phyloP scores from a whole-genome alignment of 1,140 invertebrate species.

The Leptonema lineaticorne region DNA sequence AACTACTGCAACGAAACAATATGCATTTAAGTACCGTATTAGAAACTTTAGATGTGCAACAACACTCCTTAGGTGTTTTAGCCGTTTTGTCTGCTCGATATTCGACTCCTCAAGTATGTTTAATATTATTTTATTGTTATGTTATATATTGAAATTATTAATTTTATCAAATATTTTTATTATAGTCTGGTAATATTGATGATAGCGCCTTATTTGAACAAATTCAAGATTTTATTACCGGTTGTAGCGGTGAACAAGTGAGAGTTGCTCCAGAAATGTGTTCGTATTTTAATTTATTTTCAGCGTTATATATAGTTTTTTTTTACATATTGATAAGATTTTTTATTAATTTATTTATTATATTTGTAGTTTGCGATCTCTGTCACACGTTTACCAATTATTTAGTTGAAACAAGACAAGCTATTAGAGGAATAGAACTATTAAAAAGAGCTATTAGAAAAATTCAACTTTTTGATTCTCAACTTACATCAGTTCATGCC shows the following conservation, averaged over 20 bases:
- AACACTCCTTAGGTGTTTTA: slow-evolving; percentile 84
- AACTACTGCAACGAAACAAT: slow-evolving; percentile 78
- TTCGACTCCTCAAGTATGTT: slow-evolving; percentile 55
- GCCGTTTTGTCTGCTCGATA: slow-evolving; percentile 82
- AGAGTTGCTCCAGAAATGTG: slow-evolving; percentile 80
- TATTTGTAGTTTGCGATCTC: slow-evolving; percentile 80
- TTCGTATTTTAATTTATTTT: no score
- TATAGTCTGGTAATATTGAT: slow-evolving; percentile 52
- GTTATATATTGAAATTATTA: not conserved
- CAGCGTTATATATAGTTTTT: no score
- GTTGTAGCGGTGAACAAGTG: slow-evolving; percentile 86
- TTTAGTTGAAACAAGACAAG: slow-evolving; percentile 73
- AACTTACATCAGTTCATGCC: slow-evolving; percentile 91
- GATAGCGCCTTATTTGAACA: slow-evolving; percentile 62
- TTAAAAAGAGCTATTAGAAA: slow-evolving; percentile 84
- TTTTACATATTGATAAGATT: not conserved
- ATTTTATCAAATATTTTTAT: slow-evolving; percentile 9
- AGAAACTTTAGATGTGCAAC: slow-evolving; percentile 84
- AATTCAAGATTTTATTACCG: slow-evolving; percentile 80
- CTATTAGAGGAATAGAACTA: slow-evolving; percentile 82
- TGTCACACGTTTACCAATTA: slow-evolving; percentile 81
- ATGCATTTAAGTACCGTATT: slow-evolving; percentile 85
- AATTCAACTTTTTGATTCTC: slow-evolving; percentile 82
- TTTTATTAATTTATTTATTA: slow-evolving; percentile 35
- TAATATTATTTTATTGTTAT: slow-evolving; percentile 8